Conservation (phyloP, 2,888 invertebrate genomes). For the Himalopsyche kuldschensis region DNA sequence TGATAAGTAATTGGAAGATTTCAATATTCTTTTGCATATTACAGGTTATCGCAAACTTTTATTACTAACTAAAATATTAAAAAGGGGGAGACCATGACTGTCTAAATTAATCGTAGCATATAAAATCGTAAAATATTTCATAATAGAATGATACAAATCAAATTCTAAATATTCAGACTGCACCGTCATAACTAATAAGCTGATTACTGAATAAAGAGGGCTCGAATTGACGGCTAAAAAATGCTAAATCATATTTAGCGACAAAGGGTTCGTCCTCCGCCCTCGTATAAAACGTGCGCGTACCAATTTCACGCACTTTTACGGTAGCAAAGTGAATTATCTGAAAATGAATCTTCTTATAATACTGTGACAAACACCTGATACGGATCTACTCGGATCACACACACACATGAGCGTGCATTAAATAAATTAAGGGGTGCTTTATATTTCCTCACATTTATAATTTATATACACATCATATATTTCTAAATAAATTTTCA, state of each 20-base stretch:
- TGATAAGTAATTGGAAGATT: no score
- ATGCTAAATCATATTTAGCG: not conserved
- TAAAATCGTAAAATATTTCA: no score
- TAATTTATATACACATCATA: not conserved
- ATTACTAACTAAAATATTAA: not conserved
- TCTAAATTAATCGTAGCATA: no score
- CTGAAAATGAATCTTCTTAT: conserved; percentile 24
- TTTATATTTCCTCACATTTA: not conserved
- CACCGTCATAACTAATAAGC: not conserved
- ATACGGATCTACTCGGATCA: conserved; percentile 11
- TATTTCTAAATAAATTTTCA: not conserved
- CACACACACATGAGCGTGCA: not conserved
- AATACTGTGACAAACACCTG: conserved; percentile 24
- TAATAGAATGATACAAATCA: not conserved
- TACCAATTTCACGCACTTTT: conserved; percentile 31
- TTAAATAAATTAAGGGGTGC: not conserved
- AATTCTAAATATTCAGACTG: not conserved
- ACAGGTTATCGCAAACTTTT: not conserved
- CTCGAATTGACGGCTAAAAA: not conserved
- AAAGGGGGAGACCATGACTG: no score
- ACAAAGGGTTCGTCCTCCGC: not conserved
- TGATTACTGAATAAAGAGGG: not conserved
- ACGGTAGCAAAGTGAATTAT: conserved; percentile 21
- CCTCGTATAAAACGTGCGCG: conserved; percentile 7
- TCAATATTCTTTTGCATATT: no score